Evolutionary conservation across 2,888 invertebrate genomes (phyloP).

Genomic region (Trachelus stipa): DNA sequence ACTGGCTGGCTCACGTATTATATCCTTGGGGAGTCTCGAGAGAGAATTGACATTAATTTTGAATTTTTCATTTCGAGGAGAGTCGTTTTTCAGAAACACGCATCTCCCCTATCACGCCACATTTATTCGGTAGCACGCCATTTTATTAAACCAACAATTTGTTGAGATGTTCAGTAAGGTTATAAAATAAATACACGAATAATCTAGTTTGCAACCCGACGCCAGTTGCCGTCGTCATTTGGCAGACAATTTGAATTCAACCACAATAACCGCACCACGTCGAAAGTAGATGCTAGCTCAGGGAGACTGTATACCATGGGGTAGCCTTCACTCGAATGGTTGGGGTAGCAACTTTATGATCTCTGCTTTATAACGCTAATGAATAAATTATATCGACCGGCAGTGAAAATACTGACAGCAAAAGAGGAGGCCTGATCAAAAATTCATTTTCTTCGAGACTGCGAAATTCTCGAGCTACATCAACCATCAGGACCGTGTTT

Average conservation of each 20-base stretch:
- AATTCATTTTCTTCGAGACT: conserved; percentile 7
- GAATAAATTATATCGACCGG: conserved; percentile 39
- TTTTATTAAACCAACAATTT: conserved; percentile 13
- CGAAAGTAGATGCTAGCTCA: background rate
- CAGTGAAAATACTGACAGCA: background rate
- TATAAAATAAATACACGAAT: conserved; percentile 51
- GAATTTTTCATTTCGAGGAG: background rate
- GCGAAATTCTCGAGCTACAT: background rate
- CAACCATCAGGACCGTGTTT: background rate
- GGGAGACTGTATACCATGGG: background rate
- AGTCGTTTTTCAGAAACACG: background rate
- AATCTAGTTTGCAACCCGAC: conserved; percentile 56
- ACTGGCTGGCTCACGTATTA: background rate
- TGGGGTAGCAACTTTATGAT: conserved; percentile 36
- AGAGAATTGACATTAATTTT: background rate
- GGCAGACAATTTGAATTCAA: conserved; percentile 34
- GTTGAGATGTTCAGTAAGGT: conserved; percentile 14
- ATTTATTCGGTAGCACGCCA: background rate
- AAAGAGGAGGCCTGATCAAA: conserved; percentile 7
- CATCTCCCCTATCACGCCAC: background rate
- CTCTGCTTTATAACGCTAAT: conserved; percentile 40
- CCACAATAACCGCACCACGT: conserved; percentile 10
- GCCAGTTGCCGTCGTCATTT: conserved; percentile 55
- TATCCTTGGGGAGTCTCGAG: background rate
- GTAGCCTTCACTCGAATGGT: background rate